Evolutionary conservation across 1,140 invertebrate species (phyloP).

Genomic region (Microplitis demolitor): DNA sequence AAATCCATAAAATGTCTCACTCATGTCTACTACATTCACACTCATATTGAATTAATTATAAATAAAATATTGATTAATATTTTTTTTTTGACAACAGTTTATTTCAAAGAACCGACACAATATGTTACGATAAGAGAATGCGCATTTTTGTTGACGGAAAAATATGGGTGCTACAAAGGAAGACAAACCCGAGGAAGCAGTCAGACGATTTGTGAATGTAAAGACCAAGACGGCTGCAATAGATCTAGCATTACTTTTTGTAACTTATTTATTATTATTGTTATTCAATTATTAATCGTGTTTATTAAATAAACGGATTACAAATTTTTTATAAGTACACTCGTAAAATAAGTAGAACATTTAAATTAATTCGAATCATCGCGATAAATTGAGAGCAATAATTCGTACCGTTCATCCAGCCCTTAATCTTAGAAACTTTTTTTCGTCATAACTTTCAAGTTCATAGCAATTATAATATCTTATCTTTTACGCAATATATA

Average conservation of each 20-base stretch:
- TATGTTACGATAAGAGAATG: conserved; percentile 36
- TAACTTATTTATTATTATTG: conserved; percentile 11
- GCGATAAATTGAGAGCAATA: too few relatives aligned
- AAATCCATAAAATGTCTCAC: too few relatives aligned
- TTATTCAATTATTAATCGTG: not conserved
- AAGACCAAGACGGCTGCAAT: conserved; percentile 35
- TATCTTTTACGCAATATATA: too few relatives aligned
- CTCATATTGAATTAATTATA: not conserved
- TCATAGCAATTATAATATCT: too few relatives aligned
- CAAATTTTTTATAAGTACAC: too few relatives aligned
- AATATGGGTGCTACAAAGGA: conserved; percentile 38
- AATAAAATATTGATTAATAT: not conserved
- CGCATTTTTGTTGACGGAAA: conserved; percentile 28
- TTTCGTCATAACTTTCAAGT: too few relatives aligned
- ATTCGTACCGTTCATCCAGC: too few relatives aligned
- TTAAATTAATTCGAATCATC: too few relatives aligned
- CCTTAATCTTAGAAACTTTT: too few relatives aligned
- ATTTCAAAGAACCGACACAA: conserved; percentile 36
- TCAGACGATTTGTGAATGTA: conserved; percentile 41
- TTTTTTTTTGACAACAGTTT: conserved; percentile 31
- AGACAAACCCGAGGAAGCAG: conserved; percentile 40
- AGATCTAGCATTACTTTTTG: not conserved
- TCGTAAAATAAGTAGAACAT: too few relatives aligned
- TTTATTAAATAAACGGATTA: too few relatives aligned
- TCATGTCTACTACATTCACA: too few relatives aligned